Percentiles rank a stretch among this genome's conserved stretches.
Evolutionary conservation across 2,888 invertebrate species (phyloP).

Genomic region (Agriotes lineatus): DNA sequence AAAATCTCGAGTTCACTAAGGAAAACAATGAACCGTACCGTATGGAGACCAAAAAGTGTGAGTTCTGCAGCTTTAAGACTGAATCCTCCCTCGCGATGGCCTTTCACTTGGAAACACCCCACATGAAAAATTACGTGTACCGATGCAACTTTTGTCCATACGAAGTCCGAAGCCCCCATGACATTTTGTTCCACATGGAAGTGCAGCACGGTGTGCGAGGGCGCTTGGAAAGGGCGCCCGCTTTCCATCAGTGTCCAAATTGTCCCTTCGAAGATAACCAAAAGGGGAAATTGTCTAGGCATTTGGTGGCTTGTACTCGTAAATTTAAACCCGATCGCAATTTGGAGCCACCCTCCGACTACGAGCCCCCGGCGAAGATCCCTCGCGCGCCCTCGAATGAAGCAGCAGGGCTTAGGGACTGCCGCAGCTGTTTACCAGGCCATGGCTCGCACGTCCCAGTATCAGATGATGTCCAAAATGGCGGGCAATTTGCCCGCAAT

Average conservation of each 20-base stretch:
- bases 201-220: constrained; percentile 88
- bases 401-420: constrained; percentile 58
- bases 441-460: constrained; percentile 65
- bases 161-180: constrained; percentile 86
- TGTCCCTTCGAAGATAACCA: constrained; percentile 96
- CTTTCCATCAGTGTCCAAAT: constrained; percentile 92
- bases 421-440: constrained; percentile 67
- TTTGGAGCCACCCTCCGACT: constrained; percentile 87
- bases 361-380: constrained; percentile 95
- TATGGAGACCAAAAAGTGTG: constrained; percentile 84
- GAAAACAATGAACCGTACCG: constrained; percentile 86
- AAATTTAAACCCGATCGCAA: constrained; percentile 91
- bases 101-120: constrained; percentile 91
- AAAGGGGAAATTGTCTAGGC: constrained; percentile 90
- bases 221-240: constrained; percentile 85
- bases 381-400: constrained; percentile 74
- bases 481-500: constrained; percentile 58
- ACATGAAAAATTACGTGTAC: constrained; percentile 89
- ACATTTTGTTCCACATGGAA: constrained; percentile 93
- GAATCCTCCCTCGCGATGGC: constrained; percentile 87
- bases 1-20: constrained; percentile 87
- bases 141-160: constrained; percentile 80
- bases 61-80: constrained; percentile 90
- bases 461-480: constrained; percentile 62
- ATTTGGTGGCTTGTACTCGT: constrained; percentile 88